Evolutionary conservation across 2,888 invertebrate genomes (phyloP), one percentile per base, ranked within the genome.

Genomic region (Monopis laevigella): DNA sequence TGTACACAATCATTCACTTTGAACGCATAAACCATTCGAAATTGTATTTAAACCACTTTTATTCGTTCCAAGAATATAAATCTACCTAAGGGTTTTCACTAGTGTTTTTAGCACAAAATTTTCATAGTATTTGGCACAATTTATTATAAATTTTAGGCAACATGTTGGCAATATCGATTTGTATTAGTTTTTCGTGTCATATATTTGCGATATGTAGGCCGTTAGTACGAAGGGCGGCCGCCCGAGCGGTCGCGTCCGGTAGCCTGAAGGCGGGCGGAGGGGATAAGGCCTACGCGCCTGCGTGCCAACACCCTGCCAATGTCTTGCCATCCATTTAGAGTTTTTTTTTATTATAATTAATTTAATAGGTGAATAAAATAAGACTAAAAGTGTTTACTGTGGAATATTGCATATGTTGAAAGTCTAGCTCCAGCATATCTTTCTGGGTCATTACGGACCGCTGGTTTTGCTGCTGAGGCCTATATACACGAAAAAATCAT

Each of bases 231-330:
- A 53, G 29, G 47, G 53, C 70, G 67, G 60, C 67, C 72, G 64
- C 56, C 59, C 66, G 62, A 62, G 59, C 58, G 62, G 49, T 55
- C 65, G 62, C 58, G 57, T 54, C 53, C 51, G 21, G 12, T 19
- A 21, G 36, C 36, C 19, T 18, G 19, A 21, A 56, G 11, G 60
- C n/a, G 34, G 59, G 59, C 53, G 48, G 56, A 13, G 60, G 66
- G 65, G 69, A 62, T 59, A 65, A 59, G 62, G 60, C 56, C 62
- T 53, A 48, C 55, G 64, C 65, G 75, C 75, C 52, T 68, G 77
- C 75, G 43, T 40, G 16, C 55, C 48, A 47, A 49, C 60, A 58
- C 65, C 65, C 65, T 58, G 57, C 55, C 51, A 43, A 19, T 26
- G 46, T 48, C 47, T 43, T 43, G 27, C 49, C 59, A 64, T 59